Conservation (phyloP, 2,888 invertebrate genomes). For the Mythimna impura region DNA sequence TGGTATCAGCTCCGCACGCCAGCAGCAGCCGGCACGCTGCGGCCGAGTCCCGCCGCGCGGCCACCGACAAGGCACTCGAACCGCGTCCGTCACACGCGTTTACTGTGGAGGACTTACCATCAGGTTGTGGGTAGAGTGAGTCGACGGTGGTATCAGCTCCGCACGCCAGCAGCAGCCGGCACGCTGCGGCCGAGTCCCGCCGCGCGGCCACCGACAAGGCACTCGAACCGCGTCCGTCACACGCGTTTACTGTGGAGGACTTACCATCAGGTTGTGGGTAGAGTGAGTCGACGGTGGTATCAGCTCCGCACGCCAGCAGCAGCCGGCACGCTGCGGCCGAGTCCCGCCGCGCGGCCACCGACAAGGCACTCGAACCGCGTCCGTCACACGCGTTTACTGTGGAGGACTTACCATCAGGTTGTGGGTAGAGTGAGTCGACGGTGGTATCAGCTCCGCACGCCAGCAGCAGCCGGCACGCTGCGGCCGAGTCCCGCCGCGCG, state of each 20-base stretch:
- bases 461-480: slow-evolving; percentile 96
- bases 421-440: slow-evolving; percentile 82
- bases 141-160: slow-evolving; percentile 94
- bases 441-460: slow-evolving; percentile 96
- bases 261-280: slow-evolving; percentile 64
- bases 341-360: slow-evolving; percentile 96
- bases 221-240: slow-evolving; percentile 97
- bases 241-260: slow-evolving; percentile 92
- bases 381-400: slow-evolving; percentile 96
- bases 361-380: slow-evolving; percentile 96
- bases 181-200: slow-evolving; percentile 96
- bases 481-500: slow-evolving; percentile 96
- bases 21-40: slow-evolving; percentile 97
- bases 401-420: slow-evolving; percentile 58
- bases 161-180: slow-evolving; percentile 96
- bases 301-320: slow-evolving; percentile 96
- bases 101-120: slow-evolving; percentile 83
- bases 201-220: slow-evolving; percentile 95
- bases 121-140: slow-evolving; percentile 63
- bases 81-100: slow-evolving; percentile 97
- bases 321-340: slow-evolving; percentile 97
- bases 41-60: slow-evolving; percentile 96
- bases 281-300: slow-evolving; percentile 91
- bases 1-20: slow-evolving; percentile 96
- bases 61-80: slow-evolving; percentile 95